Conservation (phyloP, 2,113 vertebrate genomes). For the Rutilus rutilus region DNA sequence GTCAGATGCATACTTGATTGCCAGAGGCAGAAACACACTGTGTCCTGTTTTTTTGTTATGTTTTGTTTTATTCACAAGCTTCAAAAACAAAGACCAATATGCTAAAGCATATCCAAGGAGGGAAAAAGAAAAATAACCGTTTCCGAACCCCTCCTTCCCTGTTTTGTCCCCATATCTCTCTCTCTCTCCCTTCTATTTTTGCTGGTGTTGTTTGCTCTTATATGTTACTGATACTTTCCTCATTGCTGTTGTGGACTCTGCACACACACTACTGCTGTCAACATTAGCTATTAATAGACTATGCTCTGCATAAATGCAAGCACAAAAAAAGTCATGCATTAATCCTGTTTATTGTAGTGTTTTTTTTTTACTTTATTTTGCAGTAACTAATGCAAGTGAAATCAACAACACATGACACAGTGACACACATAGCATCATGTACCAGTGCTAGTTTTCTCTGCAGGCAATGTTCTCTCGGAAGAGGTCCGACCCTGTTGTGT, state of each 20-base stretch:
- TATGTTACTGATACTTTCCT: constrained; percentile 9
- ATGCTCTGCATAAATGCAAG: constrained; percentile 15
- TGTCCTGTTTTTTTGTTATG: constrained; percentile 6
- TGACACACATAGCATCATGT: not conserved
- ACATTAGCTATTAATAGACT: not conserved
- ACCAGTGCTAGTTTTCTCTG: not conserved
- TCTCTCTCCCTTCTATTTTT: not conserved
- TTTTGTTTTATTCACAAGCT: constrained; percentile 36
- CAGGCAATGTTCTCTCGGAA: not conserved
- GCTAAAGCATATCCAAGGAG: constrained; percentile 30
- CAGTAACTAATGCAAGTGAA: not conserved
- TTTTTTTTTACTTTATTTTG: not conserved
- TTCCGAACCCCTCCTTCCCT: constrained; percentile 36
- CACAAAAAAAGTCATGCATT: not conserved
- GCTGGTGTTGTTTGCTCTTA: constrained; percentile 3
- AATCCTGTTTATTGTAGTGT: not conserved
- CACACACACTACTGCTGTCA: not conserved
- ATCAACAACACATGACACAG: constrained; percentile 5
- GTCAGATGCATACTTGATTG: constrained; percentile 12
- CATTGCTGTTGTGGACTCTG: not conserved
- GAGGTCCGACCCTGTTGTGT: not conserved
- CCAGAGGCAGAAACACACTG: constrained; percentile 33
- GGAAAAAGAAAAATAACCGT: constrained; percentile 17
- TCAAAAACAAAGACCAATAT: constrained; percentile 39
- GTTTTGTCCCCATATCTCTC: not conserved